Percentiles rank a stretch among this genome's conserved stretches.
phyloP scores from a whole-genome alignment of 2,888 invertebrate genomes.

The Maniola hyperantus region DNA sequence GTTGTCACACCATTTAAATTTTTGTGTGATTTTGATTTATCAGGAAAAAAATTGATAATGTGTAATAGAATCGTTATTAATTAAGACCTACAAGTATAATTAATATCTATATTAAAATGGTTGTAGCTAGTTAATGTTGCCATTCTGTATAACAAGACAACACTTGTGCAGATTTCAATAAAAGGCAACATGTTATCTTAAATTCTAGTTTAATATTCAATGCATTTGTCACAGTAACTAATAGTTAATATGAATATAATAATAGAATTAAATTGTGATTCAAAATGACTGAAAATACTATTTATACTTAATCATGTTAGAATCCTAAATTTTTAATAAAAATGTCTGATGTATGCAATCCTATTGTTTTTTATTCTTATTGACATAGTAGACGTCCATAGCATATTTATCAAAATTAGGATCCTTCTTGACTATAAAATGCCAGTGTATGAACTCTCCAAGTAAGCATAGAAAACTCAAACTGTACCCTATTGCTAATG shows the following conservation, averaged over 20 bases:
- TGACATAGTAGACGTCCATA: constrained; percentile 77
- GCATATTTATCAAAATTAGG: constrained; percentile 88
- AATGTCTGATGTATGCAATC: constrained; percentile 1
- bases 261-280: neutral
- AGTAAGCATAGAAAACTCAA: constrained; percentile 82
- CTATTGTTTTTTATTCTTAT: constrained; percentile 58
- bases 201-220: neutral
- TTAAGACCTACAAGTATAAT: too few relatives aligned
- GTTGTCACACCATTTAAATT: too few relatives aligned
- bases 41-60: too few relatives aligned
- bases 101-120: neutral
- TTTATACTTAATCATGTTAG: constrained; percentile 47
- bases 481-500: constrained; percentile 86
- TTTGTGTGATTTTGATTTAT: too few relatives aligned
- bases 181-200: neutral
- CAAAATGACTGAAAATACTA: constrained; percentile 49
- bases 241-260: neutral
- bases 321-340: constrained; percentile 13
- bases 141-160: neutral
- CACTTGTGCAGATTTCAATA: neutral
- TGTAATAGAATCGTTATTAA: too few relatives aligned
- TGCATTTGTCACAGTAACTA: neutral
- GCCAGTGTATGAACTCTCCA: constrained; percentile 86
- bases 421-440: constrained; percentile 84
- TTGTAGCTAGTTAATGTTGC: neutral